Percentiles rank a stretch among this genome's conserved stretches.
Evolutionary conservation across 1,140 invertebrate genomes (phyloP).

Genomic region (Lepidurus apus): DNA sequence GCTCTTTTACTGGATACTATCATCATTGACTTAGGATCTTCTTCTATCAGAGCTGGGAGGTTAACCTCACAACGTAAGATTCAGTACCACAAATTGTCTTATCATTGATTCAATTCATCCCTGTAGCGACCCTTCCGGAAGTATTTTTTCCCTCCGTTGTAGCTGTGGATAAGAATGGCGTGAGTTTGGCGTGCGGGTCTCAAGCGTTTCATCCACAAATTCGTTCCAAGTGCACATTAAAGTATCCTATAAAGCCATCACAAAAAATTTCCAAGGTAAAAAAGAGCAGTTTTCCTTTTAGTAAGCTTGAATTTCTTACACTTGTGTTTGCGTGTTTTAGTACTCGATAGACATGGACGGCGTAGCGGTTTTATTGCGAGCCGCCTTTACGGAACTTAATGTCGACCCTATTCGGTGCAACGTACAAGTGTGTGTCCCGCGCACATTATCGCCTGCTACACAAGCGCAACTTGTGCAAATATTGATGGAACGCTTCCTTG

Average conservation of each 20-base stretch:
- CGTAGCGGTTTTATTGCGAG: slow-evolving; percentile 47
- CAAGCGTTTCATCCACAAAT: slow-evolving; percentile 52
- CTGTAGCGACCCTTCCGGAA: slow-evolving; percentile 52
- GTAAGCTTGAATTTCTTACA: not conserved
- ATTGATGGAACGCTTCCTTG: slow-evolving; percentile 43
- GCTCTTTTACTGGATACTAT: slow-evolving; percentile 44
- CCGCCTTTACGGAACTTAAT: slow-evolving; percentile 49
- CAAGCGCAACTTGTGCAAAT: slow-evolving; percentile 46
- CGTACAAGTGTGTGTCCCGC: slow-evolving; percentile 47
- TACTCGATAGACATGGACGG: slow-evolving; percentile 46
- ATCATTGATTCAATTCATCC: not conserved
- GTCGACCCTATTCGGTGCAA: slow-evolving; percentile 47
- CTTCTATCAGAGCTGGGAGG: slow-evolving; percentile 55
- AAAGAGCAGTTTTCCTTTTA: too few relatives aligned
- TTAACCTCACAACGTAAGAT: slow-evolving; percentile 50
- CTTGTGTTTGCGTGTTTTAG: slow-evolving; percentile 38
- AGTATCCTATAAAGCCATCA: slow-evolving; percentile 50
- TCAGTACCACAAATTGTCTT: not conserved
- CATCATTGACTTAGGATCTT: slow-evolving; percentile 56
- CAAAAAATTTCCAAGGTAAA: slow-evolving; percentile 51
- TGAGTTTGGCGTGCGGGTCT: slow-evolving; percentile 48
- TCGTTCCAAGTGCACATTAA: slow-evolving; percentile 43
- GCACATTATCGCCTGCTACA: slow-evolving; percentile 47
- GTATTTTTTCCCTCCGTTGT: slow-evolving; percentile 56
- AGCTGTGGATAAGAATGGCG: slow-evolving; percentile 46